Base-by-base conservation (phyloP, 2,888 invertebrate genomes). In the Cryptocheilus praepositus region DNA sequence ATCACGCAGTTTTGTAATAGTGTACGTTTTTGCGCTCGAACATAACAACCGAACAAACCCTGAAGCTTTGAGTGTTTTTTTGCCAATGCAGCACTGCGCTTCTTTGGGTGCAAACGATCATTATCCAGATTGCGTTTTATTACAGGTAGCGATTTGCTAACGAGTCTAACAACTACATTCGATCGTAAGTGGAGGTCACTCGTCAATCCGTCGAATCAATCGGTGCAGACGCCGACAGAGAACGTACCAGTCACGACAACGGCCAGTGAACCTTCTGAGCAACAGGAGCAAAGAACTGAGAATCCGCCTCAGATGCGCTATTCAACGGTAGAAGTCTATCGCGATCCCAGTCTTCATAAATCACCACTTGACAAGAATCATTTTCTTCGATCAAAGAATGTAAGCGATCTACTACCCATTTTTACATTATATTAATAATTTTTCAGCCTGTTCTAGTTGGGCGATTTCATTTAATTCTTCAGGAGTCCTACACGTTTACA, bases 111-210 rank as follows among this genome's bases (percentile, higher is more conserved):
- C 8, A 7, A 18, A 15, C 21, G 51, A 8, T 18, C 21, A 21
- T 57, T 57, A 68, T 43, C 19, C 11, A 8, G 54, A 44, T 54
- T 25, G 36, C 77, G 84, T 88, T 78, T 89, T 89, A 86, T 91
- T 91, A 64, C 90, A 96, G 96, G 95, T 89, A 93, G 94, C 86
- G 95, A 96, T 90, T 93, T 96, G 82, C 90, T 96, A 89, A 94
- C 94, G 86, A 94, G 94, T 81, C 93, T 96, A 86, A 96, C 95
- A 81, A 94, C 94, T 85, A 94, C 95, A 69, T 93, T 96, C 89
- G 96, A 96, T 88, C 94, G 94, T 86, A 96, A 96, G 89, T 91
- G 95, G 89, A 93, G 93, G 81, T 93, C 93, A 83, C 89, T 94
- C 83, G 92, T 94, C 86, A 93, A 92, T 89, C 92, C 93, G 66